These are phyloP conservation scores for Pelobates cultripes DNA, from an alignment of 2,797 vertebrate genomes.

Conservation along the genomic window DNA sequence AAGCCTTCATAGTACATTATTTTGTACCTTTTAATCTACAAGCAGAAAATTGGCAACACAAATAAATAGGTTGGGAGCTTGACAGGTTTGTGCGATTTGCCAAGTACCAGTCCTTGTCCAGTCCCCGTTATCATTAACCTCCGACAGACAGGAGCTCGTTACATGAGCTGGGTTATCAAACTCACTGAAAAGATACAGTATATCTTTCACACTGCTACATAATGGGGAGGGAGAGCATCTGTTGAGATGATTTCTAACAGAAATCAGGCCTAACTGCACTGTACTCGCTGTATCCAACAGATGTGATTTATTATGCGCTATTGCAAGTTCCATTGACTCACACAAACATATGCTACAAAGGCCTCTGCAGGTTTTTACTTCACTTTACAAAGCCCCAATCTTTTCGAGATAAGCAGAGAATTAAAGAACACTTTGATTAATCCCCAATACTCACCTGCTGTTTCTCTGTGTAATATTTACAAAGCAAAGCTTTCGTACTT, in stretches of 20 bases:
- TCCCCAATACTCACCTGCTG: background rate
- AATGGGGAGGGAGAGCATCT: constrained; percentile 8
- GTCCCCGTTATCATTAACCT: background rate
- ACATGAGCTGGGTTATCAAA: background rate
- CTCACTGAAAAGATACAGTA: background rate
- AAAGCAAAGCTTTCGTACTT: background rate
- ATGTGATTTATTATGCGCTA: constrained; percentile 31
- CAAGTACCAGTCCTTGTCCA: background rate
- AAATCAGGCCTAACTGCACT: background rate
- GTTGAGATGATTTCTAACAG: constrained; percentile 4
- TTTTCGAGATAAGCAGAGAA: background rate
- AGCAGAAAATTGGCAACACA: too few species aligned
- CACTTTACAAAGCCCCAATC: constrained; percentile 1
- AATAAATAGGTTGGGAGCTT: too few species aligned
- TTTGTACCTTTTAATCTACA: too few species aligned
- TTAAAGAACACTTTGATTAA: background rate
- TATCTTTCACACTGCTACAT: background rate
- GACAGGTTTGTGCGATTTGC: too few species aligned
- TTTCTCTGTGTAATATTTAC: background rate
- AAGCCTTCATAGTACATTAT: too few species aligned
- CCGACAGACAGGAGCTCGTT: background rate
- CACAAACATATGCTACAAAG: constrained; percentile 25
- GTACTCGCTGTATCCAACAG: background rate
- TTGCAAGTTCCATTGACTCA: constrained; percentile 19
- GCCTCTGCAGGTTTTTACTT: background rate